phyloP scores from a whole-genome alignment of 2,888 invertebrate genomes.

The Phalangium opilio region DNA sequence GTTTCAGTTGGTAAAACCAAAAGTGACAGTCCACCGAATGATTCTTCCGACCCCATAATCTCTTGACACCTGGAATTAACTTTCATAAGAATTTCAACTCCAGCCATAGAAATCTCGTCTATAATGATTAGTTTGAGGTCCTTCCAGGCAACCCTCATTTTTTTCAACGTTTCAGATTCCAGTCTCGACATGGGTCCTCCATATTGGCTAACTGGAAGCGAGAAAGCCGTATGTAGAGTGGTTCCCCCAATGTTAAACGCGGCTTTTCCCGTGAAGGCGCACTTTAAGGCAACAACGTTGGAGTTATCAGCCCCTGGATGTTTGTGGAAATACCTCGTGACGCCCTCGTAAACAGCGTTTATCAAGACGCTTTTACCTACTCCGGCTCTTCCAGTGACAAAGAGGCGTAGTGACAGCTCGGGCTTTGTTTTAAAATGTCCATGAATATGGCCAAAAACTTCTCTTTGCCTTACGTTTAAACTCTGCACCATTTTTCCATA shows the following conservation, averaged over 20 bases:
- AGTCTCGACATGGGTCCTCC: too few species aligned
- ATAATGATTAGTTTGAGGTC: slow-evolving; percentile 22
- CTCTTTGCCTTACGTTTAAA: too few species aligned
- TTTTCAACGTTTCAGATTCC: too few species aligned
- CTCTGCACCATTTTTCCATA: too few species aligned
- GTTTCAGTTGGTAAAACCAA: slow-evolving; percentile 20
- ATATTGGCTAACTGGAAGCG: slow-evolving; percentile 7
- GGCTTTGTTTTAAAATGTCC: neutral
- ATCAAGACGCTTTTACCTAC: slow-evolving; percentile 20
- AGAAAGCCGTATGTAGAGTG: slow-evolving; percentile 23
- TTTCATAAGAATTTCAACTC: slow-evolving; percentile 18
- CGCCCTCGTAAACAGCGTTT: slow-evolving; percentile 15
- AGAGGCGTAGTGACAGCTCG: slow-evolving; percentile 7
- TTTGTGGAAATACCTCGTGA: slow-evolving; percentile 7
- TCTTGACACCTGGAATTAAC: slow-evolving; percentile 25
- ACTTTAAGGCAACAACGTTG: slow-evolving; percentile 7
- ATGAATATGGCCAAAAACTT: too few species aligned
- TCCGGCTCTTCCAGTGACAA: slow-evolving; percentile 21
- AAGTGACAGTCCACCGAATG: slow-evolving; percentile 27
- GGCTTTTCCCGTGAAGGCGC: slow-evolving; percentile 22
- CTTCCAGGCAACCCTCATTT: neutral
- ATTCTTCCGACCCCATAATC: slow-evolving; percentile 22
- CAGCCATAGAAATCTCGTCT: slow-evolving; percentile 15
- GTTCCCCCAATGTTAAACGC: slow-evolving; percentile 23
- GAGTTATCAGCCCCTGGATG: neutral